These are phyloP conservation scores for Macaria liturata DNA, from an alignment of 2,888 invertebrate species.

Conservation along the genomic window DNA sequence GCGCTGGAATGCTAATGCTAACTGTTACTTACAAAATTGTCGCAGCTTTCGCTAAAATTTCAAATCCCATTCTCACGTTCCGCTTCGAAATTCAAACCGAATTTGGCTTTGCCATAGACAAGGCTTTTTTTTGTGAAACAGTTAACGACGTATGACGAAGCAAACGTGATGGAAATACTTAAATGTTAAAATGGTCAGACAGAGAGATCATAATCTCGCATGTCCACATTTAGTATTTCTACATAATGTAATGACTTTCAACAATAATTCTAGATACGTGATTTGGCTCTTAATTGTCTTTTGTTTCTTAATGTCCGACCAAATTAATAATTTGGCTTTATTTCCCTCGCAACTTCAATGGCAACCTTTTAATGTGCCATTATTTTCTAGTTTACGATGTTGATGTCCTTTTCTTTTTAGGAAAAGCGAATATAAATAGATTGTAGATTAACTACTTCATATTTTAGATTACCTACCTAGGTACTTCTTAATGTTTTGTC, in stretches of 20 bases:
- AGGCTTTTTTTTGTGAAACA: conserved; percentile 56
- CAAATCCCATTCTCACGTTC: conserved; percentile 62
- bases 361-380: too few species aligned
- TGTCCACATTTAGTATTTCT: conserved; percentile 56
- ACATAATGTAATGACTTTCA: conserved; percentile 58
- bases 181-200: conserved; percentile 52
- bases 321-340: conserved; percentile 10
- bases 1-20: not conserved
- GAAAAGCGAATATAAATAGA: too few species aligned
- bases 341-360: too few species aligned
- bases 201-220: conserved; percentile 67
- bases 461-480: too few species aligned
- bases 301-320: conserved; percentile 14
- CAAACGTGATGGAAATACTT: conserved; percentile 72
- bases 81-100: conserved; percentile 54
- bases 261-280: conserved; percentile 78
- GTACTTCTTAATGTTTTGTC: too few species aligned
- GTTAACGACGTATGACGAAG: conserved; percentile 72
- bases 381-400: too few species aligned
- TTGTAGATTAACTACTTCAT: too few species aligned
- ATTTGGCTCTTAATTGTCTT: conserved; percentile 50
- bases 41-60: conserved; percentile 41
- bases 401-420: too few species aligned
- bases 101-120: conserved; percentile 60
- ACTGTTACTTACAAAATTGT: conserved; percentile 24